Evolutionary conservation across 2,888 invertebrate genomes (phyloP), one percentile per base, ranked within the genome.

Genomic region (Epinotia demarniana): DNA sequence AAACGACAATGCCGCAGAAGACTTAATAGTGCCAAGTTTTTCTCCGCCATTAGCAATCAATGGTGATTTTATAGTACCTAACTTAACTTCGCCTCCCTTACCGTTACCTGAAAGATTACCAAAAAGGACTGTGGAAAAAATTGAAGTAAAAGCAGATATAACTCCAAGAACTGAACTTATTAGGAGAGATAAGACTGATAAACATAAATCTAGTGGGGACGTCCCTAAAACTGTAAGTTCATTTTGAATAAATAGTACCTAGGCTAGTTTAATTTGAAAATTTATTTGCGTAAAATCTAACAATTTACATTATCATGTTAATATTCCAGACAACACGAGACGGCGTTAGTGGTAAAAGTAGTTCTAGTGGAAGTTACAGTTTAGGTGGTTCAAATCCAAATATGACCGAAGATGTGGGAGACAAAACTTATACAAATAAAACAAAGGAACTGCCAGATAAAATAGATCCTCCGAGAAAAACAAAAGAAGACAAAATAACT

Each of bases 1-100:
- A 78, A 96, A 96, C 78, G 97, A 97, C 86, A 95, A 96, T 78
- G 90, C 95, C 57, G 93, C 94, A 60, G 96, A 96, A 85, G 96
- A 96, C 82, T 94, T 95, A 87, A 92, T 96, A 64, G 94, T 95
- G 61, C 95, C 95, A 76, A 95, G 95, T 81, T 95, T 95, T 85
- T 95, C 95, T 74, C 95, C 95, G 23, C 95, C 95, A n/a, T 84
- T 94, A 80, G 90, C 95, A 85, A 94, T 95, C 77, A 93, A 85
- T 78, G 95, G 91, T 76, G 91, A 93, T 80, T 92, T 93, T 79
- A 91, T 92, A 77, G 93, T 94, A 76, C 92, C 94, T 78, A 88
- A 93, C 79, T 79, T 94, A 80, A 84, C 91, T 70, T 92, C 94
- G 67, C 93, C 94, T 55, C 93, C 95, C 78, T 90, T 95, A 78